Base-by-base conservation (phyloP, 1,140 invertebrate species). In the Apocrypta bakeri region DNA sequence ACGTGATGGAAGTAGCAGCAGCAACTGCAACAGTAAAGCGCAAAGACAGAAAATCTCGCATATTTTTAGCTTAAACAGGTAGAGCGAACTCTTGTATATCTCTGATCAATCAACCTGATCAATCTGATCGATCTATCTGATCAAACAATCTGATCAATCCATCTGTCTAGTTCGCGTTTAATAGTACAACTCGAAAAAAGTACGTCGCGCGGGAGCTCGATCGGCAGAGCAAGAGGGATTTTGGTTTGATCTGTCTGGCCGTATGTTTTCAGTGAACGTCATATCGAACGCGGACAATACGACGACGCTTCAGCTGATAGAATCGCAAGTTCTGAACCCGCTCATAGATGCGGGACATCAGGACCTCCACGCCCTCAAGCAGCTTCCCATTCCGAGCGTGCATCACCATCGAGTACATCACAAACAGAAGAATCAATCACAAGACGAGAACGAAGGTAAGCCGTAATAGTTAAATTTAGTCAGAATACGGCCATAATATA, bases 241-340 rank as follows among this genome's bases (percentile, higher is more conserved):
- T 78, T 68, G 25, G 48, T 21, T 71, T 71, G 40, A 71, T 33
- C 77, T 79, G 2, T 68, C 24, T 72, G 78, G n/a, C 33, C 63
- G 63, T 78, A 33, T 83, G 74, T 87, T 90, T 92, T 83, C 90
- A 92, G 91, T 92, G 87, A 92, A 92, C 86, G 89, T 92, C 85
- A 92, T 92, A 85, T 89, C 91, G 71, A 90, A 92, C 86, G 89
- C 90, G 75, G 91, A 92, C 86, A 92, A 92, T 85, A 91, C 90
- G 42, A 92, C 91, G 85, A 90, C 90, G 79, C 88, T 90, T 75
- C 91, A 93, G 86, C 86, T 92, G 80, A 91, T 93, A 85, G 92
- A 93, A 85, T 93, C 92, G 64, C 93, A 93, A 81, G 75, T 93
- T 82, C 92, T 93, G 88, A 93, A 93, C 83, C 93, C 93, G 17